Conservation (phyloP, 1,140 invertebrate species). For the Formica exsecta region DNA sequence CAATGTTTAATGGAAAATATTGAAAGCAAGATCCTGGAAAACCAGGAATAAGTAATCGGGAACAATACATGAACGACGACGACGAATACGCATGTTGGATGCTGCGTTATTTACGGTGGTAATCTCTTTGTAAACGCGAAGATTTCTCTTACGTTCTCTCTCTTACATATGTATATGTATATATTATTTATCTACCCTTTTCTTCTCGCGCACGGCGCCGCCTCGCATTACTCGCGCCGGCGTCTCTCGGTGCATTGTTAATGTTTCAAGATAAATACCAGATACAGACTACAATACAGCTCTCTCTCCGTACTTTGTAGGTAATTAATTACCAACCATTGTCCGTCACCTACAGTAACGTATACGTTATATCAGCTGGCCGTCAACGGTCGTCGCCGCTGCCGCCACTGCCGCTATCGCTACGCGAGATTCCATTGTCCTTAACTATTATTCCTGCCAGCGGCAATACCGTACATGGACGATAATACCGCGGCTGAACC, state of each 20-base stretch:
- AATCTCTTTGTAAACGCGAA: conserved; percentile 59
- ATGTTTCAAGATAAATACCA: conserved; percentile 84
- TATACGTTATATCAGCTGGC: conserved; percentile 82
- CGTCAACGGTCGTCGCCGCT: conserved; percentile 77
- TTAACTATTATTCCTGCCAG: conserved; percentile 77
- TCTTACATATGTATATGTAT: too few relatives aligned
- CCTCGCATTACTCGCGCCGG: conserved; percentile 23
- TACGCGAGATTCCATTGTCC: conserved; percentile 80
- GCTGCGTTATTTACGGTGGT: conserved; percentile 51
- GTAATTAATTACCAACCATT: conserved; percentile 83
- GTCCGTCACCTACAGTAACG: conserved; percentile 81
- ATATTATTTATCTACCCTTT: too few relatives aligned
- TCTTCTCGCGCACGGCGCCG: conserved; percentile 4
- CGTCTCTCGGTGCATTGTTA: conserved; percentile 78
- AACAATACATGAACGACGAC: conserved; percentile 37
- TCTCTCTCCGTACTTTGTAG: conserved; percentile 81
- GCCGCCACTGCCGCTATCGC: conserved; percentile 70
- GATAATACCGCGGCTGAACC: conserved; percentile 68
- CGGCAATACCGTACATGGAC: conserved; percentile 72
- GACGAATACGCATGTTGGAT: conserved; percentile 33
- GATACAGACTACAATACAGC: conserved; percentile 81
- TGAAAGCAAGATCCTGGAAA: conserved; percentile 12
- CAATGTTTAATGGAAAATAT: conserved; percentile 44
- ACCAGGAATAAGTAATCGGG: conserved; percentile 26
- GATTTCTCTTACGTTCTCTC: conserved; percentile 13